Conservation (phyloP, 2,113 vertebrate genomes). For the Cryptotis parvus region DNA sequence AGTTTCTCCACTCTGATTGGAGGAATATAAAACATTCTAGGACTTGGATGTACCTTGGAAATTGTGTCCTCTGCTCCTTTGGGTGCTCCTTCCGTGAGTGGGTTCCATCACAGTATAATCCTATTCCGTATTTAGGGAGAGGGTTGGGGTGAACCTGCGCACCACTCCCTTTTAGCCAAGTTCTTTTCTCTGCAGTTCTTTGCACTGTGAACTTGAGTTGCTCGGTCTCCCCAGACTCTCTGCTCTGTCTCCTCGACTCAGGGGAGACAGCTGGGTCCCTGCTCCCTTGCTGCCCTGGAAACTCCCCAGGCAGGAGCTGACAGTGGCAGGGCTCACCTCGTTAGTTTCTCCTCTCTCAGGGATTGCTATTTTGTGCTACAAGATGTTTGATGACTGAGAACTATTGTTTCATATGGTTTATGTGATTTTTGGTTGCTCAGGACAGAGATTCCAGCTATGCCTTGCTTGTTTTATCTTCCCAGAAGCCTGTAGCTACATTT, state of each 20-base stretch:
- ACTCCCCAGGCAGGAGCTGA: slow-evolving; percentile 54
- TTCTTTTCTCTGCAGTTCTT: slow-evolving; percentile 29
- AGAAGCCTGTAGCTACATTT: slow-evolving; percentile 22
- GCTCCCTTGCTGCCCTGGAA: slow-evolving; percentile 33
- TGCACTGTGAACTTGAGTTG: slow-evolving; percentile 18
- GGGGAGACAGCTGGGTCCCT: slow-evolving; percentile 42
- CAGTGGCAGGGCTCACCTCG: slow-evolving; percentile 52
- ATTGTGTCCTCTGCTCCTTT: not conserved
- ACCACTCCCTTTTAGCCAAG: not conserved
- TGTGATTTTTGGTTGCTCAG: slow-evolving; percentile 44
- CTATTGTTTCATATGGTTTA: slow-evolving; percentile 52
- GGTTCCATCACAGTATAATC: not conserved
- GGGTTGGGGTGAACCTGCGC: not conserved
- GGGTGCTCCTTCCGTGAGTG: not conserved
- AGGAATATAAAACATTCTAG: slow-evolving; percentile 3
- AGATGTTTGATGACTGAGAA: slow-evolving; percentile 64
- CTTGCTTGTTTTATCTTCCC: slow-evolving; percentile 49
- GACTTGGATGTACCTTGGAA: slow-evolving; percentile 26
- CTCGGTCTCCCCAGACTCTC: slow-evolving; percentile 3
- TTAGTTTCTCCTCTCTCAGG: slow-evolving; percentile 68
- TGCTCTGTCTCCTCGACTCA: slow-evolving; percentile 23
- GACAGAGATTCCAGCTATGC: not conserved
- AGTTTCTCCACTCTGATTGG: slow-evolving; percentile 21
- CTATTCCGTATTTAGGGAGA: slow-evolving; percentile 30
- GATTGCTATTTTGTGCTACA: slow-evolving; percentile 58